These are phyloP conservation scores for Eleutherodactylus coqui DNA, from an alignment of 2,797 vertebrate genomes.

Conservation along the genomic window DNA sequence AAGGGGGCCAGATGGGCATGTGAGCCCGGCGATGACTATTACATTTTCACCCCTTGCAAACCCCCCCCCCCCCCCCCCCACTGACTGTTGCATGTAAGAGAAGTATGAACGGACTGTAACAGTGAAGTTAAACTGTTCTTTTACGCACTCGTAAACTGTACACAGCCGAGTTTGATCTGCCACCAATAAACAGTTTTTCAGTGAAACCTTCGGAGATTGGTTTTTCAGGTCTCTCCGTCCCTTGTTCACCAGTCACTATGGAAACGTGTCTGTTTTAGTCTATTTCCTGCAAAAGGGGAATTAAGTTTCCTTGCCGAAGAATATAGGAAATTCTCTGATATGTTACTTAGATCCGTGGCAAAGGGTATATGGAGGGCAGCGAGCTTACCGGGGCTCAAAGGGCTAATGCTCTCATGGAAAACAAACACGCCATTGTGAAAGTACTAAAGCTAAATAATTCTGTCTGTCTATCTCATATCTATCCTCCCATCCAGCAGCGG, in stretches of 20 bases:
- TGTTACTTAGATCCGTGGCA: constrained; percentile 65
- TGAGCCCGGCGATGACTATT: too few species aligned
- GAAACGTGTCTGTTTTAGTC: constrained; percentile 70
- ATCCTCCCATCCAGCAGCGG: background rate
- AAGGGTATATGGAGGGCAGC: constrained; percentile 20
- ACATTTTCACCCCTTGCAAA: too few species aligned
- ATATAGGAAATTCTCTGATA: constrained; percentile 66
- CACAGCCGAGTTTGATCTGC: constrained; percentile 62
- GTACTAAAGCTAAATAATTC: background rate
- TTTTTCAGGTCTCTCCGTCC: constrained; percentile 72
- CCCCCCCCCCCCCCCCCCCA: too few species aligned
- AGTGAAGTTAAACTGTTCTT: background rate
- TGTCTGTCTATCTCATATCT: background rate
- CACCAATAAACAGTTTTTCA: constrained; percentile 67
- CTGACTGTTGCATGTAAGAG: background rate
- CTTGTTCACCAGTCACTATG: constrained; percentile 73
- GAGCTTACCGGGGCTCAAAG: background rate
- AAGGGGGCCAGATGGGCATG: too few species aligned
- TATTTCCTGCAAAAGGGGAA: constrained; percentile 68
- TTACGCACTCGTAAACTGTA: background rate
- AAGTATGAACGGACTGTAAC: background rate
- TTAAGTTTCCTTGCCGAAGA: constrained; percentile 62
- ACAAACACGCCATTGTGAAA: background rate
- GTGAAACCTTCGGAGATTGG: constrained; percentile 55
- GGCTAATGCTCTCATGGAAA: background rate